Percentiles rank a stretch among this genome's conserved stretches.
phyloP scores from a whole-genome alignment of 2,113 vertebrate species.

The Dasyurus viverrinus region DNA sequence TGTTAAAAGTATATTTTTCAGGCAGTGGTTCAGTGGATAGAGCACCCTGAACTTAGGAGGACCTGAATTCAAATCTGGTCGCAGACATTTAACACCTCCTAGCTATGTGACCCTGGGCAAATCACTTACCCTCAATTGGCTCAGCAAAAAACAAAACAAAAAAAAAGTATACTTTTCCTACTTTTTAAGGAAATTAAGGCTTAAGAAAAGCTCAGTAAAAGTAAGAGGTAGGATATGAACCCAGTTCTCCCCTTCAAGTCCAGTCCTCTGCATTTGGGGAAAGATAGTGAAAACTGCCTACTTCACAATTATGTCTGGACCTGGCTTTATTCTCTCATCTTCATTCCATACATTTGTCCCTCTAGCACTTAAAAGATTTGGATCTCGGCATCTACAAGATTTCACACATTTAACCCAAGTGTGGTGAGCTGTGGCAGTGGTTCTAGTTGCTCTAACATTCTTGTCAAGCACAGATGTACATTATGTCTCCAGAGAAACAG shows the following conservation, averaged over 20 bases:
- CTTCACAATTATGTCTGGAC: neutral
- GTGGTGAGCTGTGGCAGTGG: conserved; percentile 52
- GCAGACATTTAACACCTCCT: too few relatives aligned
- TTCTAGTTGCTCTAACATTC: conserved; percentile 61
- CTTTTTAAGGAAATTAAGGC: neutral
- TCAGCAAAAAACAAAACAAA: too few relatives aligned
- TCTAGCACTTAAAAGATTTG: conserved; percentile 65
- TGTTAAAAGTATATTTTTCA: too few relatives aligned
- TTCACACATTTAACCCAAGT: conserved; percentile 76
- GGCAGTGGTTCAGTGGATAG: too few relatives aligned
- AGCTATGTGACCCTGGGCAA: too few relatives aligned
- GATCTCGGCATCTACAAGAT: conserved; percentile 69
- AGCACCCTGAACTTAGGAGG: too few relatives aligned
- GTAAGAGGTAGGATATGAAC: neutral
- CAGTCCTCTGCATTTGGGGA: neutral
- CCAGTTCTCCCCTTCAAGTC: neutral
- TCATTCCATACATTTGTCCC: neutral
- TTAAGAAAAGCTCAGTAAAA: neutral
- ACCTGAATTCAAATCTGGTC: too few relatives aligned
- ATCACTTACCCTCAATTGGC: too few relatives aligned
- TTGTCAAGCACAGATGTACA: conserved; percentile 32
- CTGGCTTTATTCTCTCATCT: neutral
- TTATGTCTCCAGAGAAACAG: conserved; percentile 68
- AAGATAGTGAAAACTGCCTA: neutral
- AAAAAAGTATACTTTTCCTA: neutral